Evolutionary conservation across 2,888 invertebrate species (phyloP).

Genomic region (Epicampocera succincta): DNA sequence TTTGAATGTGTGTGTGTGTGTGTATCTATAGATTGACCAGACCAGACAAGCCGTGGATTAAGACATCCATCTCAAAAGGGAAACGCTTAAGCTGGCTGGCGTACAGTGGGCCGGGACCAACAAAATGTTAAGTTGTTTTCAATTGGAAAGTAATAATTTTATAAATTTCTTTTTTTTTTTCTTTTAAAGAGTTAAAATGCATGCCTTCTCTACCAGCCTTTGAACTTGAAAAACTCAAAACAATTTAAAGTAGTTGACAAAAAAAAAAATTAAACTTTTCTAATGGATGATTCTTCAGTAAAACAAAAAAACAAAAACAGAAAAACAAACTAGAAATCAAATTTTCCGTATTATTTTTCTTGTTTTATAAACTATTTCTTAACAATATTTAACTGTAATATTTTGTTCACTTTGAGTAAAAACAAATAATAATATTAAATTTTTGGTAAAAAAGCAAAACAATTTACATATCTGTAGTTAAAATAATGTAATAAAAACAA

Average conservation of each 20-base stretch:
- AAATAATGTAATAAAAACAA: constrained; percentile 7
- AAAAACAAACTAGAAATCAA: constrained; percentile 35
- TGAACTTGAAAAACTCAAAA: constrained; percentile 30
- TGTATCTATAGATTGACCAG: constrained; percentile 27
- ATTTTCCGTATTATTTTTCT: constrained; percentile 45
- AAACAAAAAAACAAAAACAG: constrained; percentile 12
- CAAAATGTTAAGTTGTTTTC: constrained; percentile 47
- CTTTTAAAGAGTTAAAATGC: constrained; percentile 61
- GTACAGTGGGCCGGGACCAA: background rate
- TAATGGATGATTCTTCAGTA: constrained; percentile 55
- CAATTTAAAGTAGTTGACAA: constrained; percentile 13
- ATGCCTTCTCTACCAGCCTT: constrained; percentile 48
- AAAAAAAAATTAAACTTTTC: constrained; percentile 28
- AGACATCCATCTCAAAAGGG: too few relatives aligned
- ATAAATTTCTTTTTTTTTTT: constrained; percentile 54
- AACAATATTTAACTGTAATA: constrained; percentile 52
- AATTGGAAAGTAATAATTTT: constrained; percentile 48
- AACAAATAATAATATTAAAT: constrained; percentile 15
- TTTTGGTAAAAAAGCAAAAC: constrained; percentile 13
- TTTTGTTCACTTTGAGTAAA: constrained; percentile 38
- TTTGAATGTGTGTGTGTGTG: constrained; percentile 39
- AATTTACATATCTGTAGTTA: constrained; percentile 49
- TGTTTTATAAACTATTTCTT: constrained; percentile 47
- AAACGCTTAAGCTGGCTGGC: too few relatives aligned
- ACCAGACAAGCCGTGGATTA: background rate